Base-by-base conservation (phyloP, 2,113 vertebrate genomes). In the Brachypodius melanocephalos region DNA sequence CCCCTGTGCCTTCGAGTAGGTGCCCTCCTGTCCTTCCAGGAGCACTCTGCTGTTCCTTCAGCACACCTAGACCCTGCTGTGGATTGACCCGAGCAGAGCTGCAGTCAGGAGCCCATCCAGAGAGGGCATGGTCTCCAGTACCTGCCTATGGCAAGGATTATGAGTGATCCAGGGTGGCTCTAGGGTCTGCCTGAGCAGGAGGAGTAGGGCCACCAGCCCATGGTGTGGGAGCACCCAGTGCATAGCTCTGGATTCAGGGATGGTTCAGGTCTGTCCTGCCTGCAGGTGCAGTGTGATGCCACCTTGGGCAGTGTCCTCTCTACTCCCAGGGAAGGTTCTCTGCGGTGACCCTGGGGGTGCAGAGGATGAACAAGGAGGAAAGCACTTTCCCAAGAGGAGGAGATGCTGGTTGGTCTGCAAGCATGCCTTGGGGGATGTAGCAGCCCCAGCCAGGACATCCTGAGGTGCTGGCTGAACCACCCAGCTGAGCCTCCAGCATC, bases 351-450 rank as follows among this genome's bases (percentile, higher is more conserved):
- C 20, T 32, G 42, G 2, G 32, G 12, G 2, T 43, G 24, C 36
- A 59, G 24, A 46, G 36, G 67, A 46, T 61, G 26, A 80, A 12
- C 48, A 68, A 87, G 57, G 40, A 77, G 40, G 14, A 81, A 77
- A 77, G 9, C 16, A 19, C 45, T 73, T 86, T 86, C 51, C 38
- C 42, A 31, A 59, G 26, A 87, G 68, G 20, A 87, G 31, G 22
- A 89, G 36, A 20, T 5, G 4, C 26, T 55, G 12, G 21, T 1
- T 7, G 7, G 15, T 24, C 57, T 51, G 17, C 26, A 57, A n/a
- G 28, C 40, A 72, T 0, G 0, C 69, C 49, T 61, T 2, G 1
- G n/a, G 67, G 42, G 21, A 59, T n/a, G 25, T 45, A 82, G 74
- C 69, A 89, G 45, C 43, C 8, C 14, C 25, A 81, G 43, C 18